A percentile compares a stretch with the other conserved stretches of the same genome.
These are phyloP conservation scores for Pseudomyrmex dendroicus DNA, from an alignment of 1,140 invertebrate genomes.

Conservation along the genomic window DNA sequence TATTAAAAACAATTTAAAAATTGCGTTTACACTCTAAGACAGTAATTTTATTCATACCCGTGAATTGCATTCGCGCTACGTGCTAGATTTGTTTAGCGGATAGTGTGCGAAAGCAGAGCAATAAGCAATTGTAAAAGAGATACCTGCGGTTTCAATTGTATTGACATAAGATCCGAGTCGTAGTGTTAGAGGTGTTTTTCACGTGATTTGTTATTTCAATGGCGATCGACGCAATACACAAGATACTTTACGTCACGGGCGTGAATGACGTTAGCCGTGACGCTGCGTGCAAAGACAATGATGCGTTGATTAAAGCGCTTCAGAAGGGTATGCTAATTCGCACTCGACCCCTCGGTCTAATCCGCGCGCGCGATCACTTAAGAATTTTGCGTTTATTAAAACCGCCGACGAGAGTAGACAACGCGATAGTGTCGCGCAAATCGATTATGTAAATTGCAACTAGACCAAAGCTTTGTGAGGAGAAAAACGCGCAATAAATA, in stretches of 20 bases:
- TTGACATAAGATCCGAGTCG: background rate
- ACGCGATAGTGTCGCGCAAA: no score
- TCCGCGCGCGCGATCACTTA: background rate
- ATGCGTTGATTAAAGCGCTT: background rate
- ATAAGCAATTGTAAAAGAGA: no score
- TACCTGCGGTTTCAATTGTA: conserved; percentile 2
- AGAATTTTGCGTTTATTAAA: conserved; percentile 1
- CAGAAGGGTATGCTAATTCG: background rate
- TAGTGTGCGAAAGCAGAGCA: no score
- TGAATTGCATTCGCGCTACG: background rate
- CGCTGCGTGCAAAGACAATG: conserved; percentile 27
- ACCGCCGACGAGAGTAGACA: no score
- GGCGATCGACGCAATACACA: background rate
- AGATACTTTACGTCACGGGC: conserved; percentile 36
- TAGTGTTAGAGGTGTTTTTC: background rate
- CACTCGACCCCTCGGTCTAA: background rate
- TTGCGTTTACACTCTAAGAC: background rate
- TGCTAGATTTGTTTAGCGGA: background rate
- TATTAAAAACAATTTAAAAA: background rate
- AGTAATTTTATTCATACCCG: background rate
- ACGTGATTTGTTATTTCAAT: conserved; percentile 4
- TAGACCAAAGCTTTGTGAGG: no score
- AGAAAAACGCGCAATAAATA: background rate
- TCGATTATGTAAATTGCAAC: no score
- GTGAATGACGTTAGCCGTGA: conserved; percentile 33